Base-by-base conservation (phyloP, 53 echinoderm and acorn worm species). In the Pentamera pediparva region DNA sequence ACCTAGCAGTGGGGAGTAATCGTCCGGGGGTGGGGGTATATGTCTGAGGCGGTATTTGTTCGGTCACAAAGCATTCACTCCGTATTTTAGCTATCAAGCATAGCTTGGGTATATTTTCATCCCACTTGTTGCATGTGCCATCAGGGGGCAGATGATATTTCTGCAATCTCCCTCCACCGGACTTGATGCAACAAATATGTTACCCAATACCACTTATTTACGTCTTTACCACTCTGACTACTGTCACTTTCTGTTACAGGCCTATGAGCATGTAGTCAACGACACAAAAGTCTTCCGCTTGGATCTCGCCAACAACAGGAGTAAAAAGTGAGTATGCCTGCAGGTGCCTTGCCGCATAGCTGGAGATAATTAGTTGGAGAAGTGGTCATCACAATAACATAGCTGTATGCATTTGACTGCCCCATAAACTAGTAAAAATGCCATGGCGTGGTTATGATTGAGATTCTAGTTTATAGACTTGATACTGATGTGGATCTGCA, bases 261-360 rank as follows among this genome's bases (percentile, higher is more conserved):
- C 95, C 19, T 95, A 95, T 76, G 91, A 83, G 77, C 91, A 91
- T 80, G 88, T 95, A 53, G 95, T 95, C 5, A 95, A 95, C 51
- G 95, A 95, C 75, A 95, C 95, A 25, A 91, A 76, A 79, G 95
- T 95, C 75, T 95, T 95, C 83, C 85, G 79, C 47, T 71, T 95
- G 45, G 95, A 95, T 56, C 75, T 95, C 35, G 85, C 91, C 6
- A 41, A 40, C 47, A 67, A 67, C 67, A 67, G 27, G 47, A 84
- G 81, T 39, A 95, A 95, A 74, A 79, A 82, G 95, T 95, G 75
- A 81, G 83, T 19, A 4, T 52, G 21, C 13, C 39, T 30, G 19
- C 32, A 15, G 8, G 8, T 10, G 15, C 43, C 8, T 15, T 41
- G 15, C 43, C 15, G 8, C 43, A 41, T 41, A 15, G 8, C 8